A percentile compares a stretch with the other conserved stretches of the same genome.
phyloP scores from a whole-genome alignment of 37 sponge, comb jelly and placozoan genomes.

The Eunapius fragilis region DNA sequence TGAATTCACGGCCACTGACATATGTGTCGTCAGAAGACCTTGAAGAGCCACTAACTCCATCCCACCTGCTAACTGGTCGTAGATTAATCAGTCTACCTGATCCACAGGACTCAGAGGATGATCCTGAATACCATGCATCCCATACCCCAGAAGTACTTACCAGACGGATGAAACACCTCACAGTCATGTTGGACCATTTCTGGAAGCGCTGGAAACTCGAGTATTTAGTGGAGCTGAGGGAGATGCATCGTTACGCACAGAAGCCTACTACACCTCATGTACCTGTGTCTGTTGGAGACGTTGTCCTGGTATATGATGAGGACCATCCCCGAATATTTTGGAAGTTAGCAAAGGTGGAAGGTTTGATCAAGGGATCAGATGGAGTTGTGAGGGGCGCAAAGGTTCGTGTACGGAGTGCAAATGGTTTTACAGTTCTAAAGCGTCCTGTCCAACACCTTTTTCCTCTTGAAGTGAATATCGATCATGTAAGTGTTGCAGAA shows the following conservation, averaged over 20 bases:
- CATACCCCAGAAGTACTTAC: too few species aligned
- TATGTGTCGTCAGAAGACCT: slow-evolving; percentile 29
- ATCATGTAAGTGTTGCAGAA: too few species aligned
- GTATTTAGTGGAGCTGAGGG: slow-evolving; percentile 15
- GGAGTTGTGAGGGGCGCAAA: background rate
- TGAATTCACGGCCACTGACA: slow-evolving; percentile 34
- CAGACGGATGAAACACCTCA: background rate
- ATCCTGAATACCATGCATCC: background rate
- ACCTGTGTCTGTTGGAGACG: slow-evolving; percentile 3
- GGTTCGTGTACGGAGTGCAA: background rate
- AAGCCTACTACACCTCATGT: background rate
- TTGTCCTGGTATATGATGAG: slow-evolving; percentile 15
- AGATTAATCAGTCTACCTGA: slow-evolving; percentile 19
- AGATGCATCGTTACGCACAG: background rate
- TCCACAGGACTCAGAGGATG: background rate
- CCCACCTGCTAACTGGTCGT: slow-evolving; percentile 20
- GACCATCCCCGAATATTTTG: slow-evolving; percentile 31
- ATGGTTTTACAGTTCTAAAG: background rate
- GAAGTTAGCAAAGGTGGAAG: slow-evolving; percentile 10
- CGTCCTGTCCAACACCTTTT: slow-evolving; percentile 2
- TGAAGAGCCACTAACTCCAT: slow-evolving; percentile 29
- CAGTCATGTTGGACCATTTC: background rate
- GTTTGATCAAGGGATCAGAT: background rate
- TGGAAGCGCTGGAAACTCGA: slow-evolving; percentile 14
- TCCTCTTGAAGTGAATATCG: slow-evolving; percentile 30